These are phyloP conservation scores for Saccopteryx leptura DNA, from an alignment of 2,113 vertebrate species.

Conservation along the genomic window DNA sequence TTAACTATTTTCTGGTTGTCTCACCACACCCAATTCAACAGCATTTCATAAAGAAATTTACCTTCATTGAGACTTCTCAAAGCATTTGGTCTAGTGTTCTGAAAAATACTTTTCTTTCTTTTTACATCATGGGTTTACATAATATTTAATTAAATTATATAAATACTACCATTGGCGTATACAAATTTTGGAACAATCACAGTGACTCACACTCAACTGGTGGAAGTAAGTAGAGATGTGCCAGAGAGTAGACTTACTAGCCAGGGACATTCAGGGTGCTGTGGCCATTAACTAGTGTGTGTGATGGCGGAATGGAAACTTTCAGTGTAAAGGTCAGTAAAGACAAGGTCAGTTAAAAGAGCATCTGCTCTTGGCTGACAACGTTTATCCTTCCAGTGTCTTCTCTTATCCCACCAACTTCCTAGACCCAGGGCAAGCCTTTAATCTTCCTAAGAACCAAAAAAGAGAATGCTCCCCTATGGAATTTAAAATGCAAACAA, in stretches of 20 bases:
- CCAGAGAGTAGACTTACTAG: neutral
- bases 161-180: neutral
- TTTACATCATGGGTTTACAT: neutral
- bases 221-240: neutral
- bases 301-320: neutral
- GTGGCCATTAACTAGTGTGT: neutral
- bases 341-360: neutral
- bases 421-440: neutral
- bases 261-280: neutral
- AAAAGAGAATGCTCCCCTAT: conserved; percentile 49
- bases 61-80: neutral
- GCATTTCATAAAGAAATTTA: conserved; percentile 18
- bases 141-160: conserved; percentile 52
- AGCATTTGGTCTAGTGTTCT: conserved; percentile 46
- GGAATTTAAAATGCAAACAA: conserved; percentile 73
- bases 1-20: neutral
- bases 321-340: neutral
- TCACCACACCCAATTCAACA: conserved; percentile 4
- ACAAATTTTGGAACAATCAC: neutral
- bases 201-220: neutral
- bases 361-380: neutral
- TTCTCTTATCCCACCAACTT: conserved; percentile 20
- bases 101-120: conserved; percentile 17
- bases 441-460: conserved; percentile 49
- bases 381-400: neutral